Conservation (phyloP, 2,797 vertebrate genomes). For the Neosilurus mollespiculum region DNA sequence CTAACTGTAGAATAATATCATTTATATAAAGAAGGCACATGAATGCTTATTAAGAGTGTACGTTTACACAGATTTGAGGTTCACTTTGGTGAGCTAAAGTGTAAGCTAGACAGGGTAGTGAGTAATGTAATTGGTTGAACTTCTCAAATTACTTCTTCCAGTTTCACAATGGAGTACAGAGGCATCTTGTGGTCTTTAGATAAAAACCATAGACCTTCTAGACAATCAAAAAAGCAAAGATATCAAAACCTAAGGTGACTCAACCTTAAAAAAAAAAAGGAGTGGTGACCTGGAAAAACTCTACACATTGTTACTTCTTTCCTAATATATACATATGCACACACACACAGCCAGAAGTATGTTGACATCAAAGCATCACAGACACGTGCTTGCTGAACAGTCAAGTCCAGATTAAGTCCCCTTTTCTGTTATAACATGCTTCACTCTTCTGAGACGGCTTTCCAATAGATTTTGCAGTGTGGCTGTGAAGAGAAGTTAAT, state of each 20-base stretch:
- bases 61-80: neutral
- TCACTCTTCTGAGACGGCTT: neutral
- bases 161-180: neutral
- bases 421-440: neutral
- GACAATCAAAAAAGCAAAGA: conserved; percentile 4
- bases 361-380: neutral
- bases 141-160: neutral
- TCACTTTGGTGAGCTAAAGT: neutral
- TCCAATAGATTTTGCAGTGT: neutral
- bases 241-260: neutral
- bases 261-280: neutral
- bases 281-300: neutral
- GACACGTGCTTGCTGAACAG: neutral
- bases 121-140: neutral
- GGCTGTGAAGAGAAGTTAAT: neutral
- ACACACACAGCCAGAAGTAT: no score
- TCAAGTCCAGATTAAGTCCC: neutral
- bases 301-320: neutral
- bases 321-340: neutral
- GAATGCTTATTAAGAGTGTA: neutral
- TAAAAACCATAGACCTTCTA: neutral
- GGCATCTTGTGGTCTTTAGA: neutral
- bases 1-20: neutral
- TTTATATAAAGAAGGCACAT: conserved; percentile 5
- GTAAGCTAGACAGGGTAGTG: neutral